Conservation (phyloP, 2,888 invertebrate species). For the Clunio marinus region DNA sequence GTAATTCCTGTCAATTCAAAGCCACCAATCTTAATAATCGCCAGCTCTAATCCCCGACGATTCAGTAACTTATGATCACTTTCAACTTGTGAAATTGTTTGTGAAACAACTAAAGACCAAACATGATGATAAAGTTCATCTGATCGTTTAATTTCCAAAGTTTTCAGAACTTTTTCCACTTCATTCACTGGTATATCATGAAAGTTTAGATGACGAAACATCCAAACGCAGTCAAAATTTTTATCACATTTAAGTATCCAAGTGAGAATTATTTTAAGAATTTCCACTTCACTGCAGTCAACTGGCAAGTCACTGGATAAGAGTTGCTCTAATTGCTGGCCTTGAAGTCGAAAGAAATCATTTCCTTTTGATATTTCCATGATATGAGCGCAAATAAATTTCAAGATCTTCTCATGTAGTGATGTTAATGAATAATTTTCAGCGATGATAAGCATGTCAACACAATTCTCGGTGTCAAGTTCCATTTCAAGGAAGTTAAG, state of each 20-base stretch:
- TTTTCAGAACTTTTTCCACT: constrained; percentile 44
- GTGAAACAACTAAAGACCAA: constrained; percentile 39
- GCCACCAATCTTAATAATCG: constrained; percentile 65
- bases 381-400: constrained; percentile 62
- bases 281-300: constrained; percentile 61
- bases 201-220: constrained; percentile 50
- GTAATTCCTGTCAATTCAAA: constrained; percentile 63
- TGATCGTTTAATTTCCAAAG: constrained; percentile 36
- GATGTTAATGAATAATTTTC: constrained; percentile 62
- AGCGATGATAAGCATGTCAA: constrained; percentile 65
- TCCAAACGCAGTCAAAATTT: constrained; percentile 9
- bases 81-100: constrained; percentile 41
- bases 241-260: constrained; percentile 56
- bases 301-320: constrained; percentile 64
- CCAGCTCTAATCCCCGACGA: constrained; percentile 64
- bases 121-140: constrained; percentile 44
- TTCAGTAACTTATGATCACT: constrained; percentile 53
- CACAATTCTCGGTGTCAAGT: constrained; percentile 65
- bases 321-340: constrained; percentile 59
- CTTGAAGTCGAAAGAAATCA: constrained; percentile 59
- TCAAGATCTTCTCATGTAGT: constrained; percentile 58
- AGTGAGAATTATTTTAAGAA: constrained; percentile 57
- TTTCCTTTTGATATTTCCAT: constrained; percentile 58
- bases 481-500: constrained; percentile 62
- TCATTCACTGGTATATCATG: constrained; percentile 51